phyloP scores from a whole-genome alignment of 2,113 vertebrate species.

The Peromyscus polionotus region DNA sequence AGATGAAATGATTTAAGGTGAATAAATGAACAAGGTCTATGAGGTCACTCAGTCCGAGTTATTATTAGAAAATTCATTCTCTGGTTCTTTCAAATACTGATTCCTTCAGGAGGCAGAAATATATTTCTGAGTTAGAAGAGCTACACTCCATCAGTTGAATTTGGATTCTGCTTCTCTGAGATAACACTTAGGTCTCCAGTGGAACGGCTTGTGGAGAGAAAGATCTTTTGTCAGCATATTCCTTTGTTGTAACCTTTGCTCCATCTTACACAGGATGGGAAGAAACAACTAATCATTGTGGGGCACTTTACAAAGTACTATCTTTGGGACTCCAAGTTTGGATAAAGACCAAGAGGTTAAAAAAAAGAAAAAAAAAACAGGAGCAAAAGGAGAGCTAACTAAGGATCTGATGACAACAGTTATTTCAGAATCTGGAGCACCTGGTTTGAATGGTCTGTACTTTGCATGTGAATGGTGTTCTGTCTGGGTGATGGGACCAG shows the following conservation, averaged over 20 bases:
- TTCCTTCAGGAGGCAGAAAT: background rate
- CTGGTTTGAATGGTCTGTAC: background rate
- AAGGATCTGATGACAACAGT: background rate
- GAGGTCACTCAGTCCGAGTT: background rate
- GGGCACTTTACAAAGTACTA: background rate
- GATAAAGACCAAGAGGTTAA: constrained; percentile 9
- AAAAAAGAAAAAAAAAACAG: background rate
- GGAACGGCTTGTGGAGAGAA: background rate
- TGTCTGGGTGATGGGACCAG: background rate
- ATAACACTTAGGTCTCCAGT: constrained; percentile 47
- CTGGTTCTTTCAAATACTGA: background rate
- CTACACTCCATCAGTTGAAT: background rate
- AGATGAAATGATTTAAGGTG: background rate
- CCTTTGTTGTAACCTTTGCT: background rate
- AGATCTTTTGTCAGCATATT: background rate
- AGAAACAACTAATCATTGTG: background rate
- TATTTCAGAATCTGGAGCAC: background rate
- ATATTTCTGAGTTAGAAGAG: background rate
- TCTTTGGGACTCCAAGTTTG: background rate
- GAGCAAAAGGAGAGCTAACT: background rate
- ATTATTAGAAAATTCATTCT: background rate
- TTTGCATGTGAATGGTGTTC: background rate
- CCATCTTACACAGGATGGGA: background rate
- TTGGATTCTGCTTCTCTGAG: constrained; percentile 55
- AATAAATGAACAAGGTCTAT: background rate